Conservation (phyloP, 2,113 vertebrate genomes). For the Ploceus nigricollis region DNA sequence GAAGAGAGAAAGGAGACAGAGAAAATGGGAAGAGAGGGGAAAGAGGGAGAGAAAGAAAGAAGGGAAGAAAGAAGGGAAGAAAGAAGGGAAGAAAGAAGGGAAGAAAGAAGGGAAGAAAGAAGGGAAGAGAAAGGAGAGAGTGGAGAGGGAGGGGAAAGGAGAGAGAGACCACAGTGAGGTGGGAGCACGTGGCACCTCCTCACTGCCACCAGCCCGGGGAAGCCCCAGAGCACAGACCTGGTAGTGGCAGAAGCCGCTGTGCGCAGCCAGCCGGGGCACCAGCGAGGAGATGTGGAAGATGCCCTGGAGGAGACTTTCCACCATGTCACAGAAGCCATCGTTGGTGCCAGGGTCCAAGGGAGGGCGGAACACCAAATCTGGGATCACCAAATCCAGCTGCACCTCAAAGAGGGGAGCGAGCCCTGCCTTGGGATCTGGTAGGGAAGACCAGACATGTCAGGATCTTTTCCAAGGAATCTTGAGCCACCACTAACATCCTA, state of each 20-base stretch:
- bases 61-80: rapidly evolving
- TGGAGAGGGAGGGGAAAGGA: background rate
- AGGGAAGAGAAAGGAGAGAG: too few relatives aligned
- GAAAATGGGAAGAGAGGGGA: too few relatives aligned
- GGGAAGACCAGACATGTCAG: background rate
- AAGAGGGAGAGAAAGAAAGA: rapidly evolving
- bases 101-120: background rate
- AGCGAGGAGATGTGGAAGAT: constrained; percentile 82
- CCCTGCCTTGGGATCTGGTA: constrained; percentile 74
- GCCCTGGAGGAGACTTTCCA: constrained; percentile 80
- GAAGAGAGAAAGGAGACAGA: background rate
- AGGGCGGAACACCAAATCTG: constrained; percentile 86
- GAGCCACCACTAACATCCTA: background rate
- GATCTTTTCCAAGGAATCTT: background rate
- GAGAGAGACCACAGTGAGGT: rapidly evolving
- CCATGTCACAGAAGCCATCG: constrained; percentile 77
- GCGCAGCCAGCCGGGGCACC: constrained; percentile 78
- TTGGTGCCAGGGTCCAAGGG: constrained; percentile 77
- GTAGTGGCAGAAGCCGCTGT: constrained; percentile 76
- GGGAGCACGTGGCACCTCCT: rapidly evolving
- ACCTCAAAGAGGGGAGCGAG: constrained; percentile 83
- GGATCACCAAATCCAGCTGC: constrained; percentile 80
- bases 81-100: background rate
- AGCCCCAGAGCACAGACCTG: constrained; percentile 72
- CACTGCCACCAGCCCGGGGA: rapidly evolving